Percentiles rank a stretch among this genome's conserved stretches.
Conservation (phyloP, 2,113 vertebrate species). For the Psophia crepitans region DNA sequence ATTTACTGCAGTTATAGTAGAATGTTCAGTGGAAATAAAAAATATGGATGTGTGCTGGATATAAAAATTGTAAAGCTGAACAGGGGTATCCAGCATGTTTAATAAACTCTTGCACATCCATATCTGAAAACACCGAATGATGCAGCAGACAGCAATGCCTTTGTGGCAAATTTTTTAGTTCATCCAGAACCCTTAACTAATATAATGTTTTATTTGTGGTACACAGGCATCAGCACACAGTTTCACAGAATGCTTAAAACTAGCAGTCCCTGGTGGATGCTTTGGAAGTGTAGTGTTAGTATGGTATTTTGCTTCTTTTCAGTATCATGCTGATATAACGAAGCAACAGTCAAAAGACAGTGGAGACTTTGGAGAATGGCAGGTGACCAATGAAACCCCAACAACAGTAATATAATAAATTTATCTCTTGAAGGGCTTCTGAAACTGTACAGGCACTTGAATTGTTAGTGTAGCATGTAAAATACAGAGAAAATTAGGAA, state of each 20-base stretch:
- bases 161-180: background rate
- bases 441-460: background rate
- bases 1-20: background rate
- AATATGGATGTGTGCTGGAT: background rate
- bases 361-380: background rate
- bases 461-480: background rate
- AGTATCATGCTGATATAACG: background rate
- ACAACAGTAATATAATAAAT: background rate
- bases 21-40: background rate
- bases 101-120: background rate
- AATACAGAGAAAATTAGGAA: background rate
- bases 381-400: background rate
- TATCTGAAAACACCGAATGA: background rate
- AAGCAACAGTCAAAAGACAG: background rate
- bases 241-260: background rate
- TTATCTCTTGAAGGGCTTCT: background rate
- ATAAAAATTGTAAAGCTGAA: background rate
- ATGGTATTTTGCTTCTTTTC: background rate
- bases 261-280: background rate
- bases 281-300: background rate
- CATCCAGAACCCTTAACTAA: background rate
- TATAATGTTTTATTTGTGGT: background rate
- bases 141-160: background rate
- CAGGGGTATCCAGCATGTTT: background rate
- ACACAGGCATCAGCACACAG: background rate